Evolutionary conservation across 2,113 vertebrate species (phyloP).

Genomic region (Cyanoderma ruficeps): DNA sequence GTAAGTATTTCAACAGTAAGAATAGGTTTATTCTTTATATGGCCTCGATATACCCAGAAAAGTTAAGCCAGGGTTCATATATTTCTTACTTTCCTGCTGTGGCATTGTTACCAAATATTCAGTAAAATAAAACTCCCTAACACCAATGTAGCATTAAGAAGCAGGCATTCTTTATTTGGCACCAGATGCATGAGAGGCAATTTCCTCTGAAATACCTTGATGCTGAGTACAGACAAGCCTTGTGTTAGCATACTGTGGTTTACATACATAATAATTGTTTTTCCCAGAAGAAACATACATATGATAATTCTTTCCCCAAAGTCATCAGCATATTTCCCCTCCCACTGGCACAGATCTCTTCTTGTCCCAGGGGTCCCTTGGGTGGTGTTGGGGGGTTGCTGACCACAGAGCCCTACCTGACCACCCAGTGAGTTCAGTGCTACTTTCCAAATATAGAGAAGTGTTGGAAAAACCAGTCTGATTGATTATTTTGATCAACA

Average conservation of each 20-base stretch:
- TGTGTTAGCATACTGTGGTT: neutral
- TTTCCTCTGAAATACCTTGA: neutral
- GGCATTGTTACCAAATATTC: neutral
- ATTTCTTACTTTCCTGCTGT: neutral
- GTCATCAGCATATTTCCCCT: neutral
- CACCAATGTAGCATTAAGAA: neutral
- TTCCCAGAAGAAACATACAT: neutral
- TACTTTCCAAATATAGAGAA: neutral
- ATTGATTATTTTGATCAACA: neutral
- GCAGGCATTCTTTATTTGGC: neutral
- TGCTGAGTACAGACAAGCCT: neutral
- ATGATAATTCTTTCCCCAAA: neutral
- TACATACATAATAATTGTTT: neutral
- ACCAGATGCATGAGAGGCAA: neutral
- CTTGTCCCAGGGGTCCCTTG: fast-evolving
- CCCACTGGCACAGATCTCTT: neutral
- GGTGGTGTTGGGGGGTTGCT: neutral
- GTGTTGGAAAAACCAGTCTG: neutral
- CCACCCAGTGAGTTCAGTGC: neutral
- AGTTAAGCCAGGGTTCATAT: neutral
- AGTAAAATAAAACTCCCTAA: neutral
- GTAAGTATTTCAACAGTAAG: neutral
- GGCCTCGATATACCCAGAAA: neutral
- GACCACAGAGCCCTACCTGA: neutral
- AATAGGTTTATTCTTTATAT: neutral